phyloP scores from a whole-genome alignment of 1,140 invertebrate species.

The Hypsibius dujardini region DNA sequence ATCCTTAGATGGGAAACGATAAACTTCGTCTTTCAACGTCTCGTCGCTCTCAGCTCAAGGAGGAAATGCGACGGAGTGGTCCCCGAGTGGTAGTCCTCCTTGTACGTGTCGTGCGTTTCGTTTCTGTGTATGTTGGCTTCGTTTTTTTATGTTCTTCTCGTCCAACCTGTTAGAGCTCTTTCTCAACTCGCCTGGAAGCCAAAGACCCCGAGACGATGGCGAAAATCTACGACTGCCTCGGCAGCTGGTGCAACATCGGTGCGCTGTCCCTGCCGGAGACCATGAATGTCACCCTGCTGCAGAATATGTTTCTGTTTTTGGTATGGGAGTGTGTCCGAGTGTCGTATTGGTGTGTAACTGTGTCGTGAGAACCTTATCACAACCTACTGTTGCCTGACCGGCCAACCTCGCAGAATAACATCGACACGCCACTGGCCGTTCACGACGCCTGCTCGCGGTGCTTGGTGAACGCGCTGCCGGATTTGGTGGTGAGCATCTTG shows the following conservation, averaged over 20 bases:
- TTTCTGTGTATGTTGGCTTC: too few relatives aligned
- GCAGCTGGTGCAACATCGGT: not conserved
- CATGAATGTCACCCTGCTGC: not conserved
- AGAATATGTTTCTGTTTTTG: conserved; percentile 1
- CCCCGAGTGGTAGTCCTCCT: not conserved
- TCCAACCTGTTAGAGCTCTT: too few relatives aligned
- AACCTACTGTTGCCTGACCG: not conserved
- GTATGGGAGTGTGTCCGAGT: not conserved
- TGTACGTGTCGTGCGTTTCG: too few relatives aligned
- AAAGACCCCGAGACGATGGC: not conserved
- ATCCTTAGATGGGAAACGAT: not conserved
- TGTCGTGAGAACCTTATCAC: not conserved
- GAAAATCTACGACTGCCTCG: conserved; percentile 9
- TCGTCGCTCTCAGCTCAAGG: not conserved
- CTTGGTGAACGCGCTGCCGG: not conserved
- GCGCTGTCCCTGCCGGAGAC: not conserved
- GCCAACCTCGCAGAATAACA: not conserved
- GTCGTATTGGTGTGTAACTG: not conserved
- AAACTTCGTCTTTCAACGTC: not conserved
- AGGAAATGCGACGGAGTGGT: not conserved
- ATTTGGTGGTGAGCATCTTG: not conserved
- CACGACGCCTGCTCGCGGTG: not conserved
- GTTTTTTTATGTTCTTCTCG: too few relatives aligned
- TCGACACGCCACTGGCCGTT: not conserved
- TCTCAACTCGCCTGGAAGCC: too few relatives aligned